Conservation (phyloP, 2,797 vertebrate species). For the Cyprinella venusta region DNA sequence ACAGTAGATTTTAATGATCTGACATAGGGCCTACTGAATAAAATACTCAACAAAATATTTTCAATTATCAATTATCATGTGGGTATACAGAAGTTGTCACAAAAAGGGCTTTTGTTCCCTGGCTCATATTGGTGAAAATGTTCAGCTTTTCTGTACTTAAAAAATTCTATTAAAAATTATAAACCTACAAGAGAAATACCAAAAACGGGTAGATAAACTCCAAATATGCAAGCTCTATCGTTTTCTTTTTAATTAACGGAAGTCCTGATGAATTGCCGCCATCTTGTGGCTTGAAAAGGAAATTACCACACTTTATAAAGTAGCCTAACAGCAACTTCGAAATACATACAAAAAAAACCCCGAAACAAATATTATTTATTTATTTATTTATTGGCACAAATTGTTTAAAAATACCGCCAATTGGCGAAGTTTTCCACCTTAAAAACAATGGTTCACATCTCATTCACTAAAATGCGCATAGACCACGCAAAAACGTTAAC, state of each 20-base stretch:
- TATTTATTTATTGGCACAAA: neutral
- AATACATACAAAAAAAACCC: neutral
- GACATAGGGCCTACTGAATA: neutral
- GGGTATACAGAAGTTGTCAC: neutral
- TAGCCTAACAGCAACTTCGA: neutral
- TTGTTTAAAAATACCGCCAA: neutral
- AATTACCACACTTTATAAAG: neutral
- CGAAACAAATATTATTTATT: neutral
- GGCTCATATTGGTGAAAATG: neutral
- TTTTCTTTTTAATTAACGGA: neutral
- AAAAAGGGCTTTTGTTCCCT: neutral
- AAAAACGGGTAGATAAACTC: neutral
- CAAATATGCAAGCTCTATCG: neutral
- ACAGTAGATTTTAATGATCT: neutral
- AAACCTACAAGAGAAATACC: neutral
- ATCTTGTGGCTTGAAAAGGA: slow-evolving; percentile 36
- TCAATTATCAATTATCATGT: neutral
- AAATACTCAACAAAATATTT: neutral
- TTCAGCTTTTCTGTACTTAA: neutral
- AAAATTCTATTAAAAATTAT: neutral
- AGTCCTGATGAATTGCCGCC: slow-evolving; percentile 15
- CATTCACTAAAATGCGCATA: too few relatives aligned
- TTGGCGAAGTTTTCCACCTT: neutral
- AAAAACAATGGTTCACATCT: neutral
- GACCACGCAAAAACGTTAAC: too few relatives aligned